These are phyloP conservation scores for Geotrypetes seraphini DNA, from an alignment of 2,797 vertebrate genomes.

Conservation along the genomic window DNA sequence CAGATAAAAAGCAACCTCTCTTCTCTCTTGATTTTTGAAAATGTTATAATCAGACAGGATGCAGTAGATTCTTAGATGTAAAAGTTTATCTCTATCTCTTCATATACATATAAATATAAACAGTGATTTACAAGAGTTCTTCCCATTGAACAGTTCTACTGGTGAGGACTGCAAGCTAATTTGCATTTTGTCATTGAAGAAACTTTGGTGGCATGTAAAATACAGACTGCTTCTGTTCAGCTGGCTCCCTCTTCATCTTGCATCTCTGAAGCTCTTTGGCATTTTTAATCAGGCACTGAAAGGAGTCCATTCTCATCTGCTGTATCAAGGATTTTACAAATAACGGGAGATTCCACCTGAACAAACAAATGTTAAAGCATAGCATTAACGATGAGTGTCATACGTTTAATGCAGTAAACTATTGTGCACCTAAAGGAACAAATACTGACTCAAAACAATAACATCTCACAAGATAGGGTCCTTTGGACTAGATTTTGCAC, in stretches of 20 bases:
- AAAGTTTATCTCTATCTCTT: constrained; percentile 58
- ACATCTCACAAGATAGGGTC: too few species aligned
- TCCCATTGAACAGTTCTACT: constrained; percentile 20
- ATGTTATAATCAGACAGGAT: too few species aligned
- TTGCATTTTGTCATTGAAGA: background rate
- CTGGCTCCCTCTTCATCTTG: background rate
- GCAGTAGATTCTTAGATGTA: constrained; percentile 36
- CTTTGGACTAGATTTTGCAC: too few species aligned
- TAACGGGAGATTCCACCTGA: constrained; percentile 93
- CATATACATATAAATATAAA: constrained; percentile 64
- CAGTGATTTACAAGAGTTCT: constrained; percentile 38
- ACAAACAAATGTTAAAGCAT: background rate
- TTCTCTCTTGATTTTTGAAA: too few species aligned
- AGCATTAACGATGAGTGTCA: too few species aligned
- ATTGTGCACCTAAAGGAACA: too few species aligned
- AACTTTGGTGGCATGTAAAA: too few species aligned
- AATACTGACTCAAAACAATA: too few species aligned
- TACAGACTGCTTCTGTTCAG: background rate
- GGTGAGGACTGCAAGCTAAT: constrained; percentile 15
- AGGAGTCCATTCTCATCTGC: constrained; percentile 90
- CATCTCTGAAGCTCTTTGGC: background rate
- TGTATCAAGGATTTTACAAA: constrained; percentile 92
- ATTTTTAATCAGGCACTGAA: constrained; percentile 73
- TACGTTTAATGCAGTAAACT: too few species aligned
- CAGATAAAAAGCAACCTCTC: too few species aligned